Base-by-base conservation (phyloP, 1,140 invertebrate genomes). In the Rhizoglyphus robini region DNA sequence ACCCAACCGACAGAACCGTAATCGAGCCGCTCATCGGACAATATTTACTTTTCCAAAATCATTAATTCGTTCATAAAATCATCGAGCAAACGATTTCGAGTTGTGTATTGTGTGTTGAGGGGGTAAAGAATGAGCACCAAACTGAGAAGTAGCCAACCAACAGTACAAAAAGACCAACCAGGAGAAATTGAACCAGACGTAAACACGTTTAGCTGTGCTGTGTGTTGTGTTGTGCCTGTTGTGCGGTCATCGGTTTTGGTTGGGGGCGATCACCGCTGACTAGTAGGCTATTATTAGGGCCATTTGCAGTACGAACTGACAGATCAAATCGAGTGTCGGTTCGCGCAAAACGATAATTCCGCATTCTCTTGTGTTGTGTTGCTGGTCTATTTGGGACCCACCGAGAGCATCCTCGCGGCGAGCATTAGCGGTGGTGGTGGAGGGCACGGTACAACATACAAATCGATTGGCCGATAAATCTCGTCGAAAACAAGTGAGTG, bases 41-140 rank as follows among this genome's bases (percentile, higher is more conserved):
- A 54, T 54, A 54, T 54, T 54, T 54, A 54, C 51, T 54, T 54
- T 54, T 54, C 51, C 8, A 54, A 54, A 54, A 54, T 54, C 51
- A 20, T 54, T 54, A 54, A 32, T 15, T 54, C 20, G 51, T 23
- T 46, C 15, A 46, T 15, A 46, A 46, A 46, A 15, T 23, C 15
- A 41, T 18, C 18, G 36, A 8, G 8, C 8, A 41, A 41, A 41
- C 8, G 36, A 18, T 41, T 41, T 41, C 36, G 36, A 11, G 18
- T 41, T 41, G 36, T 18, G 18, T 41, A 41, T 41, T 41, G 36
- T 41, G 36, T 41, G 36, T 41, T 8, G 8, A 18, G 8, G 36
- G 36, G 36, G 8, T 41, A 8, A 41, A 41, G 36, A 41, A 41
- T 11, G 36, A 41, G n/a, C n/a, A n/a, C n/a, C n/a, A n/a, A n/a